Evolutionary conservation across 2,888 invertebrate genomes (phyloP).

Genomic region (Halictus quadricinctus): DNA sequence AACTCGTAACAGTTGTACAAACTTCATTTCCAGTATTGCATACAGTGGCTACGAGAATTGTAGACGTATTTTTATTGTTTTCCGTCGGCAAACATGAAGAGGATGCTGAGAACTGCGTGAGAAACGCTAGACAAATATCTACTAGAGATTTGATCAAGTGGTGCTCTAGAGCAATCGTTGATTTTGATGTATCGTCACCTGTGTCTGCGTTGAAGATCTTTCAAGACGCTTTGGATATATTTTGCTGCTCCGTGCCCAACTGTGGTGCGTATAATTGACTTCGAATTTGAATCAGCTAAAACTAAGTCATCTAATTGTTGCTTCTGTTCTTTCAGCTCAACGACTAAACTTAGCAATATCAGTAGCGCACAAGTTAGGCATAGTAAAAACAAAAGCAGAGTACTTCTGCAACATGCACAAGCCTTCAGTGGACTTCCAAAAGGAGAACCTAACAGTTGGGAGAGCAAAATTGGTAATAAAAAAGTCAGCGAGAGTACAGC

Average conservation of each 20-base stretch:
- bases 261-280: slow-evolving; percentile 71
- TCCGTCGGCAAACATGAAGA: slow-evolving; percentile 87
- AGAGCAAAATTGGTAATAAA: slow-evolving; percentile 83
- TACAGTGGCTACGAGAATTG: slow-evolving; percentile 90
- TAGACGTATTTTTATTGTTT: slow-evolving; percentile 92
- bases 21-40: slow-evolving; percentile 87
- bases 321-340: slow-evolving; percentile 88
- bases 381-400: slow-evolving; percentile 91
- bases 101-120: slow-evolving; percentile 71
- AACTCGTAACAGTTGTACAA: slow-evolving; percentile 89
- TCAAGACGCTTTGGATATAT: slow-evolving; percentile 95
- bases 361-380: slow-evolving; percentile 92
- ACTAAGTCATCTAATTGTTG: background rate
- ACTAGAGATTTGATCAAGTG: slow-evolving; percentile 96
- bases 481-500: slow-evolving; percentile 70
- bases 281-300: too few relatives aligned
- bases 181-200: slow-evolving; percentile 89
- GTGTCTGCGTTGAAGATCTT: slow-evolving; percentile 88
- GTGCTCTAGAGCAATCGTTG: slow-evolving; percentile 90
- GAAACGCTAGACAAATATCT: slow-evolving; percentile 87
- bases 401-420: slow-evolving; percentile 91
- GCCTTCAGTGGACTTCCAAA: slow-evolving; percentile 87
- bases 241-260: slow-evolving; percentile 90
- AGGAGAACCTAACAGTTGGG: slow-evolving; percentile 87
- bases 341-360: slow-evolving; percentile 88